phyloP scores from a whole-genome alignment of 2,888 invertebrate species.

The Drosophila demipolita region DNA sequence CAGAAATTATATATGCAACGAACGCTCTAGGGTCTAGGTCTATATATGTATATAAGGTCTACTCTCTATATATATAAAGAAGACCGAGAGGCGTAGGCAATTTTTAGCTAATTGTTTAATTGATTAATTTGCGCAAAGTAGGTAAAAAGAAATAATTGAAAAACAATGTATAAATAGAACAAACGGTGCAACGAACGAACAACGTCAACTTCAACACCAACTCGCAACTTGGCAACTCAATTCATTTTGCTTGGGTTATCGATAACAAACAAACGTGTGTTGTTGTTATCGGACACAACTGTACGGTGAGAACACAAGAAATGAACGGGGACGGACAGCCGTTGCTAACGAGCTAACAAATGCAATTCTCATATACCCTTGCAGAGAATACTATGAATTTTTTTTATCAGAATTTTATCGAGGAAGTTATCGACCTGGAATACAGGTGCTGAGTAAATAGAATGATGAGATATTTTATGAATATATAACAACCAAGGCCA shows the following conservation, averaged over 20 bases:
- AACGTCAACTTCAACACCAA: constrained; percentile 13
- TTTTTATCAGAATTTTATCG: neutral
- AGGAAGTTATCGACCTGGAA: neutral
- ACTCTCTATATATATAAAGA: constrained; percentile 34
- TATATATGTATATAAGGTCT: constrained; percentile 40
- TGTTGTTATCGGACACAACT: constrained; percentile 31
- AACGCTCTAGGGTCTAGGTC: constrained; percentile 64
- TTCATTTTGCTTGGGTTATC: constrained; percentile 37
- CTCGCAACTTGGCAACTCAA: constrained; percentile 35
- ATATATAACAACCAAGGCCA: too few species aligned
- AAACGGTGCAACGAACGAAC: constrained; percentile 51
- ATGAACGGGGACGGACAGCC: constrained; percentile 37
- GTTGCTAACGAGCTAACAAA: constrained; percentile 48
- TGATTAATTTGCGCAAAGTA: constrained; percentile 38
- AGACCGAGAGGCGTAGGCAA: constrained; percentile 49
- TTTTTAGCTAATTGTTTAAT: constrained; percentile 40
- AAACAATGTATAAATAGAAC: constrained; percentile 29
- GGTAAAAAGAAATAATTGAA: constrained; percentile 18
- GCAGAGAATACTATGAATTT: neutral
- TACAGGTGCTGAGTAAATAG: neutral
- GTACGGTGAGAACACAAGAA: constrained; percentile 35
- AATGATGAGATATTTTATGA: neutral
- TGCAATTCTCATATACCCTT: constrained; percentile 30
- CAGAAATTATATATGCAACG: constrained; percentile 31
- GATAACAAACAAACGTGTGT: constrained; percentile 34